A percentile compares a stretch with the other conserved stretches of the same genome.
These are phyloP conservation scores for Plutomurus gul DNA, from an alignment of 1,140 invertebrate genomes.

Conservation along the genomic window DNA sequence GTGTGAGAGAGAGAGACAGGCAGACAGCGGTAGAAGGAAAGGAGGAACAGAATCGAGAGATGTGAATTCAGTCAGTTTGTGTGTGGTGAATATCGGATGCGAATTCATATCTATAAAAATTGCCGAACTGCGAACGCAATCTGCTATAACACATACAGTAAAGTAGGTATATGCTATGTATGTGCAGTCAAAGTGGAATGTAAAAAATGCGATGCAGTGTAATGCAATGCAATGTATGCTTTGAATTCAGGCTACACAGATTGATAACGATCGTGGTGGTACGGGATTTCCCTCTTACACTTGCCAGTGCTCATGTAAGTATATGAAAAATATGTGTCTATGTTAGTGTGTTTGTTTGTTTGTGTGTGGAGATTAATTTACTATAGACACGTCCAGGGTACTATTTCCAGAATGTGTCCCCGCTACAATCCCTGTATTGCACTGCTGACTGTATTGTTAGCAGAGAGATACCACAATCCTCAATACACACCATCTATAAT, in stretches of 20 bases:
- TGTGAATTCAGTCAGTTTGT: background rate
- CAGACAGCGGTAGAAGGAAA: background rate
- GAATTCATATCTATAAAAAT: constrained; percentile 26
- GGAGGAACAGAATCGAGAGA: background rate
- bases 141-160: background rate
- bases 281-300: too few relatives aligned
- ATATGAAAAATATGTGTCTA: too few relatives aligned
- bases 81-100: background rate
- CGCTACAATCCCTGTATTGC: too few relatives aligned
- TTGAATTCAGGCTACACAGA: constrained; percentile 21
- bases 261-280: background rate
- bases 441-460: too few relatives aligned
- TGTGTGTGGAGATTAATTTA: too few relatives aligned
- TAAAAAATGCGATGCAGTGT: constrained; percentile 17
- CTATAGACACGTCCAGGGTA: too few relatives aligned
- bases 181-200: constrained; percentile 1
- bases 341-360: too few relatives aligned
- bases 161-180: too few relatives aligned
- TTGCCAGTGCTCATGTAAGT: too few relatives aligned
- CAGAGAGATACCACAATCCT: too few relatives aligned
- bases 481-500: too few relatives aligned
- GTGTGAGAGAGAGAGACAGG: background rate
- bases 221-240: constrained; percentile 26
- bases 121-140: background rate
- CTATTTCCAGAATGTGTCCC: too few relatives aligned